Conservation (phyloP, 64 coral and sea anemone genomes). For the Cladopsammia gracilis region DNA sequence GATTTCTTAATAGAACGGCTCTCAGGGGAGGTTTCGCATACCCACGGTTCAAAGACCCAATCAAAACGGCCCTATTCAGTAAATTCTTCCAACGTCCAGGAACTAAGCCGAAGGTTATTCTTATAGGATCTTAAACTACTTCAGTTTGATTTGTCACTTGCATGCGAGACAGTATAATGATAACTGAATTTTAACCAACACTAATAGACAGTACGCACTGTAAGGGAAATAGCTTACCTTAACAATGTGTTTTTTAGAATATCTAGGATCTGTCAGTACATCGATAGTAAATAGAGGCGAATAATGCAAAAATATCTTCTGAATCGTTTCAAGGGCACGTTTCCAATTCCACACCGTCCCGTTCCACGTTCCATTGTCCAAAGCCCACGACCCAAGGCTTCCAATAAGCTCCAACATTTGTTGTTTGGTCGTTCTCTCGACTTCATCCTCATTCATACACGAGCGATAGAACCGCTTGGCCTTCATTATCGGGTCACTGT, state of each 20-base stretch:
- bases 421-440: conserved; percentile 69
- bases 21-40: no score
- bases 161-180: no score
- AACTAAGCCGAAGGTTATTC: no score
- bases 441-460: conserved; percentile 89
- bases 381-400: conserved; percentile 66
- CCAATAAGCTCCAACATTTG: conserved; percentile 70
- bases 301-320: conserved; percentile 39
- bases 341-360: conserved; percentile 61
- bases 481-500: conserved; percentile 50
- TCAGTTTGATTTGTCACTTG: no score
- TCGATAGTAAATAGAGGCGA: conserved; percentile 81
- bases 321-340: conserved; percentile 52
- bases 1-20: no score
- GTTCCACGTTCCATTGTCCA: conserved; percentile 67
- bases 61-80: no score
- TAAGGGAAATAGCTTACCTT: conserved; percentile 71
- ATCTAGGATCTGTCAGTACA: conserved; percentile 65
- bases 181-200: no score
- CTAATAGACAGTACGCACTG: no score
- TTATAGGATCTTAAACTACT: no score
- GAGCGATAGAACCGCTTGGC: conserved; percentile 76
- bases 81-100: no score
- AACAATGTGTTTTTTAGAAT: conserved; percentile 79
- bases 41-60: no score